Percentiles rank a stretch among this genome's conserved stretches.
phyloP scores from a whole-genome alignment of 2,888 invertebrate species.

The Myathropa florea region DNA sequence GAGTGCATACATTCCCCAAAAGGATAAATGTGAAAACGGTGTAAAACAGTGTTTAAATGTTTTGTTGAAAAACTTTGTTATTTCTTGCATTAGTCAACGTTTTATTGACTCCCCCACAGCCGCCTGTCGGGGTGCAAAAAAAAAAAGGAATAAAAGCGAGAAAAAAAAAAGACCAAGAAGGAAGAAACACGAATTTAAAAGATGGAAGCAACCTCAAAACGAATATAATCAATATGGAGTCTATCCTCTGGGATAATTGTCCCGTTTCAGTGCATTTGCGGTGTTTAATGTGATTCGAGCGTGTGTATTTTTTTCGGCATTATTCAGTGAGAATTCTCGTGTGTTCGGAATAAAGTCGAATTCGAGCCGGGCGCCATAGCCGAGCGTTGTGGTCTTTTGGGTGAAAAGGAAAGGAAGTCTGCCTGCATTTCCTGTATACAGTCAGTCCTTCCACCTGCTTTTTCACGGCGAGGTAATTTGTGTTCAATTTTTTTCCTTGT shows the following conservation, averaged over 20 bases:
- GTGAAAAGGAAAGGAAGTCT: conserved; percentile 18
- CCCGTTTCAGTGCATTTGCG: conserved; percentile 35
- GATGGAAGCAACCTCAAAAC: conserved; percentile 64
- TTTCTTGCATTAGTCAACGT: background rate
- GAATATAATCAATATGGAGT: conserved; percentile 68
- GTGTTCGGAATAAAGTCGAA: background rate
- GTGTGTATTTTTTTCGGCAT: background rate
- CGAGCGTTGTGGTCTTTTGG: background rate
- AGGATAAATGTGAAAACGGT: conserved; percentile 29
- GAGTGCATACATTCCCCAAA: conserved; percentile 22
- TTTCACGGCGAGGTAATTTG: background rate
- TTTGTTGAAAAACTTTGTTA: conserved; percentile 27
- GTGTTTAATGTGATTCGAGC: conserved; percentile 17
- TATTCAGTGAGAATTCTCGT: background rate
- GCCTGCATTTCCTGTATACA: conserved; percentile 32
- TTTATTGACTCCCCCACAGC: conserved; percentile 27
- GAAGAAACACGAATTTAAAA: conserved; percentile 48
- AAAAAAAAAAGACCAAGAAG: conserved; percentile 18
- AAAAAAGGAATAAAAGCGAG: too few species aligned
- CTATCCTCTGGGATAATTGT: conserved; percentile 54
- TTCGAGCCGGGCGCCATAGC: conserved; percentile 26
- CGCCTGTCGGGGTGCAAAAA: background rate
- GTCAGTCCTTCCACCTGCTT: background rate
- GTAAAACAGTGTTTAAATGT: conserved; percentile 12
- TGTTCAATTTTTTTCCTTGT: background rate